phyloP scores from a whole-genome alignment of 2,113 vertebrate species.

The Fukomys damarensis region DNA sequence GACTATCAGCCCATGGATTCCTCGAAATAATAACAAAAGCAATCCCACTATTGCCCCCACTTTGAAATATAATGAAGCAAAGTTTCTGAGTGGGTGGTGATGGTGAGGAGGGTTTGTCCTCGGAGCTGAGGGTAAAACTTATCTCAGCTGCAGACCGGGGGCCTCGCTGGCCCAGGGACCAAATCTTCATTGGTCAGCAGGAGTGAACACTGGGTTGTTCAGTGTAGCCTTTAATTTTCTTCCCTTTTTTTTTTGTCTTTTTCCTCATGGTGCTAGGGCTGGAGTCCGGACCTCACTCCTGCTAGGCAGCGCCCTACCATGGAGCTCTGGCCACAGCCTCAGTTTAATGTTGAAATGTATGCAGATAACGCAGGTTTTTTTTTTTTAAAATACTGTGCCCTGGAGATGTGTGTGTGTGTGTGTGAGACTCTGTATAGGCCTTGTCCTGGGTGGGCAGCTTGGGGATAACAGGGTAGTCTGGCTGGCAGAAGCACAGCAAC shows the following conservation, averaged over 20 bases:
- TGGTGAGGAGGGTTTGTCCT: too few species aligned
- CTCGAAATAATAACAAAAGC: rapidly evolving
- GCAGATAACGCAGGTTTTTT: not conserved
- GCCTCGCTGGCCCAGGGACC: not conserved
- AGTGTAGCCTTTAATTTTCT: not conserved
- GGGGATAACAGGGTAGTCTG: rapidly evolving
- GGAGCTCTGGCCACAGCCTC: not conserved
- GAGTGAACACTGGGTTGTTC: not conserved
- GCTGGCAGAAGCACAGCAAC: not conserved
- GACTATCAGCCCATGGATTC: rapidly evolving
- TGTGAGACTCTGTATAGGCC: not conserved
- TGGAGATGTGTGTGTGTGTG: not conserved
- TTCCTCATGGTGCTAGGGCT: not conserved
- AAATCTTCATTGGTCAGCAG: not conserved
- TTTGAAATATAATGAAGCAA: not conserved
- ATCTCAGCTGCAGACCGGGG: not conserved
- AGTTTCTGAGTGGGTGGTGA: not conserved
- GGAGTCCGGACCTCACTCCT: not conserved
- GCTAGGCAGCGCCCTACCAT: not conserved
- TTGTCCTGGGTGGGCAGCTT: too few species aligned
- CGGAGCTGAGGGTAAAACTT: too few species aligned
- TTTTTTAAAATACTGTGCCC: not conserved
- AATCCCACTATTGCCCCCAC: not conserved
- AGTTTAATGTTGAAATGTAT: not conserved
- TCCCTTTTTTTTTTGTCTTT: not conserved